Base-by-base conservation (phyloP, 2,797 vertebrate genomes). In the Molossus alvarezi region DNA sequence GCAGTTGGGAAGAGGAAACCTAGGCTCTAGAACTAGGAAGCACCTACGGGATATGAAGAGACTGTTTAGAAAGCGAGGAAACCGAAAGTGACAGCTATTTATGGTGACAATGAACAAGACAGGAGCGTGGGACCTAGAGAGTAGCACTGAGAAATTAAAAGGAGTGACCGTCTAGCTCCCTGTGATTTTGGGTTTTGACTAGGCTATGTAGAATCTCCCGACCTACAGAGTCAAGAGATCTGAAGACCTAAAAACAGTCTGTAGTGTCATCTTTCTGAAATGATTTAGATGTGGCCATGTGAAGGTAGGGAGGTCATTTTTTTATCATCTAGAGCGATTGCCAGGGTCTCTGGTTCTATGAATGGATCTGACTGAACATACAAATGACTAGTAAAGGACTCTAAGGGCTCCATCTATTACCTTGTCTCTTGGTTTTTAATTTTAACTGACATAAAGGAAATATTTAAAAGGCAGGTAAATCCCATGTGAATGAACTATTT, bases 391-490 rank as follows among this genome's bases (percentile, higher is more conserved):
- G 27, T 85, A 64, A 41, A 64, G 12, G 48, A 80, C 45, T 83
- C 15, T 71, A 76, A 15, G 10, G 20, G 29, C 7, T 65, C 3
- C 17, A 3, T 37, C 29, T 90, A 13, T 75, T 55, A 64, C 60
- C 20, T 53, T 62, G 41, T 33, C 14, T 77, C 67, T 91, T 94
- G 51, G 1, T 37, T 94, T 88, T 88, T 57, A 58, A 67, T 93
- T 86, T 86, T 93, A 91, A 88, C 21, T 62, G 65, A 27, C 79
- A 9, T 77, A 84, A 53, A 75, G 45, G 29, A 90, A 65, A 55
- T 58, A 75, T 27, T 95, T 82, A 53, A 73, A 83, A 90, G 25
- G 2, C 80, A 37, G 75, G 2, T 83, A 60, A 88, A n/a, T 86
- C 45, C 37, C 76, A 4, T 6, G 0, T 82, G 53, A 69, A 23